phyloP scores from a whole-genome alignment of 2,113 vertebrate species.

The Tonatia bakeri region DNA sequence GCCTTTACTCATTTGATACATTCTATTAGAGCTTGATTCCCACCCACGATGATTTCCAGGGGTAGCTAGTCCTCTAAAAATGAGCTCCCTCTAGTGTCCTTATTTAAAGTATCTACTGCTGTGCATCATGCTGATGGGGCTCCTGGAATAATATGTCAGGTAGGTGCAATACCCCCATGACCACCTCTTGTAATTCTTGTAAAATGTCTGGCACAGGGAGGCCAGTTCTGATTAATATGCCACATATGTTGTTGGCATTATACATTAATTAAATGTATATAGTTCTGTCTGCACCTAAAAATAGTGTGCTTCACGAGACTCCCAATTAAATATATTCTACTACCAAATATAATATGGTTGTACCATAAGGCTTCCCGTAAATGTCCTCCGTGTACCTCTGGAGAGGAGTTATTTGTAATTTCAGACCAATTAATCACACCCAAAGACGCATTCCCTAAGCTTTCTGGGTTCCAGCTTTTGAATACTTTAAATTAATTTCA shows the following conservation, averaged over 20 bases:
- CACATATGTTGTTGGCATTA: neutral
- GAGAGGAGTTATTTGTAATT: neutral
- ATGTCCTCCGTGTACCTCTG: neutral
- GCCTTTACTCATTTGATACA: rapidly evolving
- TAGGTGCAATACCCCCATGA: neutral
- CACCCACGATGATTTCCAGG: neutral
- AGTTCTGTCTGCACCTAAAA: neutral
- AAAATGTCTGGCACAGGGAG: neutral
- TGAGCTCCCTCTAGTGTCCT: neutral
- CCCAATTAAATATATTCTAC: neutral
- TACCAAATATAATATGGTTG: neutral
- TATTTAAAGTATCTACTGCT: neutral
- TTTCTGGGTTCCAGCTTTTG: neutral
- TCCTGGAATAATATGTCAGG: neutral
- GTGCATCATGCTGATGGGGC: neutral
- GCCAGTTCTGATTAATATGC: neutral
- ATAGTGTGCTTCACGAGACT: neutral
- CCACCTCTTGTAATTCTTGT: neutral
- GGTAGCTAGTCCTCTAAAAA: neutral
- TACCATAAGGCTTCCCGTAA: neutral
- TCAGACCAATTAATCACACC: neutral
- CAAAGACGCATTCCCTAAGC: neutral
- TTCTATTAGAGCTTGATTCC: neutral
- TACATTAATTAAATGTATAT: neutral
- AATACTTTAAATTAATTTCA: neutral